Percentiles rank a stretch among this genome's conserved stretches.
Conservation (phyloP, 2,888 invertebrate species). For the Oligia fasciuncula region DNA sequence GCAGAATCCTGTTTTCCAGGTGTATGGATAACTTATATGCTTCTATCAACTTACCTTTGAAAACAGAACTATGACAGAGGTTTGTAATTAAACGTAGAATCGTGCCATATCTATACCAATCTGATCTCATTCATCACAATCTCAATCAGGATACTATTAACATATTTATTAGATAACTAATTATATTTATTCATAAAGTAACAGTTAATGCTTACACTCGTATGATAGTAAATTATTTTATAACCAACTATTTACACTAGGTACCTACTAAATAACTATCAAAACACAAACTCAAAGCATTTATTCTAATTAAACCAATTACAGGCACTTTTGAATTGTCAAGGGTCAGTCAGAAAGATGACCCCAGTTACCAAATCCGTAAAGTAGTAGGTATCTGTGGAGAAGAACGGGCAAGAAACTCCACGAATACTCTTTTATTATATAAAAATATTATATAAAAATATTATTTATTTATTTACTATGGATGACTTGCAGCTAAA, state of each 20-base stretch:
- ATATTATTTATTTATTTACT: not conserved
- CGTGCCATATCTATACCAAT: not conserved
- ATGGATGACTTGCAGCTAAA: too few species aligned
- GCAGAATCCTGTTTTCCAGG: not conserved
- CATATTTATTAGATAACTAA: not conserved
- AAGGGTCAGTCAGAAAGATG: too few species aligned
- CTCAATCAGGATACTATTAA: not conserved
- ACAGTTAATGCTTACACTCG: not conserved
- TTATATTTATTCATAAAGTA: not conserved
- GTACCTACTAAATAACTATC: not conserved
- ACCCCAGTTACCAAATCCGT: too few species aligned
- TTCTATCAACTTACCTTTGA: not conserved
- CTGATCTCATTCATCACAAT: constrained; percentile 6
- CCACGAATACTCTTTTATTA: too few species aligned
- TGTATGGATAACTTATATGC: not conserved
- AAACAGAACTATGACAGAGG: not conserved
- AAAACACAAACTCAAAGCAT: too few species aligned
- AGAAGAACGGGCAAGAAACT: too few species aligned
- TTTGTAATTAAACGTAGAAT: not conserved
- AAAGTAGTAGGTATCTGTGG: too few species aligned
- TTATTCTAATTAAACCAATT: too few species aligned
- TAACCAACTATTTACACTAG: not conserved
- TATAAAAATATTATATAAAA: not conserved
- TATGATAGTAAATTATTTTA: not conserved
- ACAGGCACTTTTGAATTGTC: too few species aligned